Evolutionary conservation across 2,888 invertebrate species (phyloP), one percentile per base, ranked within the genome.

Genomic region (Drosophila anomelani): DNA sequence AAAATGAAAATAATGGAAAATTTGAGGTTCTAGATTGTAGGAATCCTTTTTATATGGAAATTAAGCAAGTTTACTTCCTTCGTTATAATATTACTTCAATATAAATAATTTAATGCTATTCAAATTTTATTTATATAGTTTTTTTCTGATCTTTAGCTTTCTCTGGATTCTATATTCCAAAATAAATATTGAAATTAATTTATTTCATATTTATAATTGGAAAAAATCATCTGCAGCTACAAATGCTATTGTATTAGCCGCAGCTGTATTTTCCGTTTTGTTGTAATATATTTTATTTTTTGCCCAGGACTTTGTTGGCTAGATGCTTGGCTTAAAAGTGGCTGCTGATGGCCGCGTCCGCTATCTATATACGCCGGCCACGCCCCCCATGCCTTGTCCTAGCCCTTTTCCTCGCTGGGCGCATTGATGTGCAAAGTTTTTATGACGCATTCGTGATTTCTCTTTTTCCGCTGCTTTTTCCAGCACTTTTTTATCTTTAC

Each of bases 391-490:
- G 15, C 29, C 51, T 26, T 23, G n/a, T n/a, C 34, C 23, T 23
- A 51, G 20, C 51, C 26, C 47, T 64, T 44, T 54, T 58, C 60
- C 44, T 36, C 57, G 20, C 71, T 58, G 71, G 20, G 34, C 51
- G 60, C 76, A 74, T 83, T 85, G 88, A 85, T 83, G 88, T 83
- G 85, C 80, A 84, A 84, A 84, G 80, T 83, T 88, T 83, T 85
- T 88, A 84, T 85, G 84, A 84, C 79, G 85, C 88, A 85, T 84
- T 86, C 81, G 84, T 88, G 84, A 83, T 88, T 81, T 82, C 67
- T 73, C 76, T 69, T 73, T 59, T 74, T 76, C 53, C 70, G 44
- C 34, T 57, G 58, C 63, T 38, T 64, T 34, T 68, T 49, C 54
- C 69, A 41, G 43, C 20, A 29, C 41, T 46, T 62, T 73, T 58